Base-by-base conservation (phyloP, 2,113 vertebrate genomes). In the Trogon surrucura region DNA sequence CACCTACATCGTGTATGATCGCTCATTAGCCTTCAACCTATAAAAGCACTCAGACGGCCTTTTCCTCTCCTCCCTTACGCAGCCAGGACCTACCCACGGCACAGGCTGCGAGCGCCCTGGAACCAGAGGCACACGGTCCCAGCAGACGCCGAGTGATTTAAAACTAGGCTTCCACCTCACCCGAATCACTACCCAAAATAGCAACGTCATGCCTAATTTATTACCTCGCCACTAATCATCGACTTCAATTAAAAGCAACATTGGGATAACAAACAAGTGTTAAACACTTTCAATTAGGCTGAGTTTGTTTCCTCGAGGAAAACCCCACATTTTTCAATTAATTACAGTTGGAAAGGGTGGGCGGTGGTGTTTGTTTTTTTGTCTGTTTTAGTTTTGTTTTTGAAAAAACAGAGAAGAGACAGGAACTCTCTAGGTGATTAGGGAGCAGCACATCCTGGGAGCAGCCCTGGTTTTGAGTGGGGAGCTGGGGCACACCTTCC, bases 191-290 rank as follows among this genome's bases (percentile, higher is more conserved):
- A 21, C 47, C 80, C 61, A 79, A 64, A 93, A 66, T 30, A 83
- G n/a, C 72, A 38, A 34, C 1, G 61, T 66, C 92, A 75, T 13
- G 38, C 15, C 71, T 70, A 34, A 93, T 96, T 89, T 82, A 89
- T 61, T 82, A 78, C n/a, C 77, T 50, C 54, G 47, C 67, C 34
- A 34, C 73, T 91, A 72, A 93, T 88, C 58, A 91, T 29, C 60
- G 50, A 16, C 82, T 90, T 83, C 32, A 41, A 93, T 95, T 95
- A 96, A 96, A 91, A 75, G 72, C 85, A 96, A 88, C 65, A 65
- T 0, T 30, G 54, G 69, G 60, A 70, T 74, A 93, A 88, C 71
- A 94, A 94, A 85, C 51, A 75, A 89, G 64, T 7, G 50, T 70
- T 74, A 61, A 94, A 67, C 45, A 34, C 25, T 67, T 93, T n/a